Evolutionary conservation across 2,888 invertebrate genomes (phyloP).

Genomic region (Drosophila falleni): DNA sequence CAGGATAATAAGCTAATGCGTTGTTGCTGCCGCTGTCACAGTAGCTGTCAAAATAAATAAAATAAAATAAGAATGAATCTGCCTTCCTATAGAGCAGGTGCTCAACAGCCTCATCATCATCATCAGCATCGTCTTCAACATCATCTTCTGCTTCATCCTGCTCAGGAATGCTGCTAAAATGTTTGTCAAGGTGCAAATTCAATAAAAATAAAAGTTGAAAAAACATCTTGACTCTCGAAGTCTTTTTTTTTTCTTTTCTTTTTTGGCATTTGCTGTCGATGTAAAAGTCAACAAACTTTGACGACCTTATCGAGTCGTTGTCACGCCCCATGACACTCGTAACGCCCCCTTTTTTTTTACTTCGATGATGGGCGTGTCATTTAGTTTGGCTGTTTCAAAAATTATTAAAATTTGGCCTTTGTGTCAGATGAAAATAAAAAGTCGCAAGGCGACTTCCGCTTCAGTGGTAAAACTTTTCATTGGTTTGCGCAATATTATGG

Average conservation of each 20-base stretch:
- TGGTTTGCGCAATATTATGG: conserved; percentile 66
- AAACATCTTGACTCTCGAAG: conserved; percentile 21
- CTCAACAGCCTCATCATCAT: conserved; percentile 3
- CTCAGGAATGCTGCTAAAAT: conserved; percentile 65
- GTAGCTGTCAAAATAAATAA: conserved; percentile 77
- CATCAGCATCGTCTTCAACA: conserved; percentile 37
- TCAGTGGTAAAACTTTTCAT: conserved; percentile 71
- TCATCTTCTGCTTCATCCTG: conserved; percentile 39
- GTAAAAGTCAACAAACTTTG: conserved; percentile 55
- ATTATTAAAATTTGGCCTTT: conserved; percentile 76
- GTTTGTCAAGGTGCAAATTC: conserved; percentile 78
- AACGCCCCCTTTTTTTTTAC: too few species aligned
- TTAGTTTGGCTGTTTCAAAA: conserved; percentile 55
- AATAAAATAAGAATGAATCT: too few species aligned
- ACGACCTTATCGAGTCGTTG: conserved; percentile 76
- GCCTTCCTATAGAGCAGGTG: too few species aligned
- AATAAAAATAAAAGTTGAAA: conserved; percentile 70
- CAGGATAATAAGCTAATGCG: conserved; percentile 57
- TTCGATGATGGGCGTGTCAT: conserved; percentile 53
- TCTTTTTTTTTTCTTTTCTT: neutral
- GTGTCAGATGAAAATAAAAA: conserved; percentile 66
- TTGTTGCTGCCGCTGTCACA: conserved; percentile 30
- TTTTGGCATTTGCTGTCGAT: conserved; percentile 36
- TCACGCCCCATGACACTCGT: conserved; percentile 62
- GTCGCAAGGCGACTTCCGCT: conserved; percentile 52